These are phyloP conservation scores for Mya arenaria DNA, from an alignment of 1,140 invertebrate species.

Conservation along the genomic window DNA sequence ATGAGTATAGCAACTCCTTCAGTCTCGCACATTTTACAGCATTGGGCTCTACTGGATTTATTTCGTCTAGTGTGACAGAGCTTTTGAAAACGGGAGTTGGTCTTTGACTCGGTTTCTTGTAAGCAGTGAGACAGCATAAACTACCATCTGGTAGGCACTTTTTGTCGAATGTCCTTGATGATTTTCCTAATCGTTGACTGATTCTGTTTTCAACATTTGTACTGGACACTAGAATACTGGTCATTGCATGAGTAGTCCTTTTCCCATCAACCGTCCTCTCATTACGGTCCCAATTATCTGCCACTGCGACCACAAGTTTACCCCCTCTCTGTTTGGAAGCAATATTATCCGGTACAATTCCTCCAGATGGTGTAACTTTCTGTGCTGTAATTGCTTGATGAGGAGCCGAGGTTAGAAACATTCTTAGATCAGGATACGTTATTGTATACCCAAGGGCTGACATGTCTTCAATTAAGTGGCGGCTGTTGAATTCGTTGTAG, in stretches of 20 bases:
- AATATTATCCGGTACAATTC: not conserved
- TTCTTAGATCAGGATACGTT: conserved; percentile 11
- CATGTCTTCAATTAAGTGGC: not conserved
- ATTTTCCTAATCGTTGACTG: too few relatives aligned
- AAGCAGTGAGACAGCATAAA: not conserved
- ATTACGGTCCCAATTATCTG: conserved; percentile 42
- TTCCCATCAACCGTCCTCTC: conserved; percentile 44
- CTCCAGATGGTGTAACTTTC: not conserved
- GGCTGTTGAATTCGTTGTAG: not conserved
- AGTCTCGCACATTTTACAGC: conserved; percentile 4
- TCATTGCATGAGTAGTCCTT: conserved; percentile 47
- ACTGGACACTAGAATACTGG: too few relatives aligned
- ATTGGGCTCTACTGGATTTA: not conserved
- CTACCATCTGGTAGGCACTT: not conserved
- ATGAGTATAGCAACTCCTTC: conserved; percentile 16
- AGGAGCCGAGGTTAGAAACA: conserved; percentile 10
- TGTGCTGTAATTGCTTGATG: not conserved
- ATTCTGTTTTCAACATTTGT: too few relatives aligned
- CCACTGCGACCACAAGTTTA: conserved; percentile 1
- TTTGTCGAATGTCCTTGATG: not conserved
- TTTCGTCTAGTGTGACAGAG: not conserved
- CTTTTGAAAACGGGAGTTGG: not conserved
- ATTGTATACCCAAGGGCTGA: not conserved
- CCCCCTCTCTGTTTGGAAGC: not conserved
- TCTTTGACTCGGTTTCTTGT: not conserved